These are phyloP conservation scores for Aricia artaxerxes DNA, from an alignment of 2,888 invertebrate species.

Conservation along the genomic window DNA sequence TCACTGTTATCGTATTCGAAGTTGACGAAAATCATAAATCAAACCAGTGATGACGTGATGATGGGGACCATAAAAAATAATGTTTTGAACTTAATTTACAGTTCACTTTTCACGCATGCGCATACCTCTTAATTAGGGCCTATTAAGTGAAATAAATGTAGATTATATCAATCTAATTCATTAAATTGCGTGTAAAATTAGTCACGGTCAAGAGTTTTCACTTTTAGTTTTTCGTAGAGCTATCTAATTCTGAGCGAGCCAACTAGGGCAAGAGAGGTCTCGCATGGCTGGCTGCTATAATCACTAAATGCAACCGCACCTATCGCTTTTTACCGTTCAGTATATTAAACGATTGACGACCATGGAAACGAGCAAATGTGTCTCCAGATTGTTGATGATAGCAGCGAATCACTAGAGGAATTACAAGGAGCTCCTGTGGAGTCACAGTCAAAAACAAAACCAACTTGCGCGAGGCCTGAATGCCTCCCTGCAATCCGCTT, in stretches of 20 bases:
- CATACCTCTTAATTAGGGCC: neutral
- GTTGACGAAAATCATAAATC: no score
- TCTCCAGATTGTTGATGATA: neutral
- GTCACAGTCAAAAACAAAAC: neutral
- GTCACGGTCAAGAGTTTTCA: slow-evolving; percentile 27
- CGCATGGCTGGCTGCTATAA: slow-evolving; percentile 1
- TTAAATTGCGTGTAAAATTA: slow-evolving; percentile 13
- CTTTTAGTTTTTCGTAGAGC: slow-evolving; percentile 3
- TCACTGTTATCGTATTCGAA: no score
- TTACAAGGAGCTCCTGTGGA: no score
- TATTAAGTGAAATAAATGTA: slow-evolving; percentile 9
- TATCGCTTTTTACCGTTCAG: neutral
- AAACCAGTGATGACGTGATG: no score
- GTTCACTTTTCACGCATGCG: neutral
- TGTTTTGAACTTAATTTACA: neutral
- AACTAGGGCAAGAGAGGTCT: neutral
- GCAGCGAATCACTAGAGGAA: neutral
- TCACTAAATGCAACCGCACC: slow-evolving; percentile 27
- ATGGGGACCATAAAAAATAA: neutral
- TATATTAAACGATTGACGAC: neutral
- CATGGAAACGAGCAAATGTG: neutral
- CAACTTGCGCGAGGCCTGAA: neutral
- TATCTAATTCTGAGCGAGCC: slow-evolving; percentile 16
- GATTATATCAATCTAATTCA: neutral
- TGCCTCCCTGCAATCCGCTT: no score